Evolutionary conservation across 1,140 invertebrate species (phyloP), one percentile per base, ranked within the genome.

Genomic region (Formica exsecta): DNA sequence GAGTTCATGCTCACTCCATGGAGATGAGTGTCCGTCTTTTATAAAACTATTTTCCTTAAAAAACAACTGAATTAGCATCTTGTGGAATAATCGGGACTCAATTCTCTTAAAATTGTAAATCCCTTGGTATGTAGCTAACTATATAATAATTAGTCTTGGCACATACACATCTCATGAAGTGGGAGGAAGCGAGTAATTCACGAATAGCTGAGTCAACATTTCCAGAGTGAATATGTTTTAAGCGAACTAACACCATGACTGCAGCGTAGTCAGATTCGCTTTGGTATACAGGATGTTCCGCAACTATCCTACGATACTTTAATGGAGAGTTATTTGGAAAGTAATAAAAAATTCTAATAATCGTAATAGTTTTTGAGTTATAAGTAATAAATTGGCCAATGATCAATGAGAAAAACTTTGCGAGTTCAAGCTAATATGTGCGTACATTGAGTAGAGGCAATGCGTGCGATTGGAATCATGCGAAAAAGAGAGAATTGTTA

Each of bases 171-270:
- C 71, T 88, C 80, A 64, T 74, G 57, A 81, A 83, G 73, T 79
- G 38, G 51, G 57, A 22, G 59, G 22, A 87, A 61, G 74, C 59
- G 64, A 59, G 71, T 87, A 91, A 91, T 89, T 91, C 62, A 61
- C 75, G 66, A 89, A 91, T 89, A 87, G 90, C 90, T 91, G 90
- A 91, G 85, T 86, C 90, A 80, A 91, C 90, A 83, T 88, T 91
- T 89, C 76, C 74, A 64, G 9, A 13, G 62, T n/a, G 85, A 81
- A 76, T 62, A 62, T 70, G 81, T 89, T 89, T 84, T 68, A 88
- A 88, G 71, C 81, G 81, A 54, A 86, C 65, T 41, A 57, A 54
- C 74, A 57, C 25, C 16, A 8, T 36, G 22, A 65, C 19, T 70
- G 62, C 32, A 41, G 29, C 7, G 32, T 25, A 65, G 19, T 13